phyloP scores from a whole-genome alignment of 2,113 vertebrate genomes.

The Brachyhypopomus gauderio region DNA sequence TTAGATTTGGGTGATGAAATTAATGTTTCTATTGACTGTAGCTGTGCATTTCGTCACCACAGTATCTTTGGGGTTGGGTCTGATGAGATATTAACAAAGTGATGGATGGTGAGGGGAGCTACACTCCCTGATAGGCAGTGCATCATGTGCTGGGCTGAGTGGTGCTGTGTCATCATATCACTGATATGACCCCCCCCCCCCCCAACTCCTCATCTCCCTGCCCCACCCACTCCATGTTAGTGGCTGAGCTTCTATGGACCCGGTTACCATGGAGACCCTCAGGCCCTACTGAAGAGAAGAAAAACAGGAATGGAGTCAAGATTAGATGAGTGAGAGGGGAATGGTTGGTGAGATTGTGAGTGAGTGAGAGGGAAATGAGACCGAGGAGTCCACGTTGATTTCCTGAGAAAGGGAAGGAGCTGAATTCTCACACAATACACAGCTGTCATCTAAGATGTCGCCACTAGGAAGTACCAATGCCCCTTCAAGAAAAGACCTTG shows the following conservation, averaged over 20 bases:
- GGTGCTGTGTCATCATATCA: conserved; percentile 49
- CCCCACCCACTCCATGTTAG: conserved; percentile 59
- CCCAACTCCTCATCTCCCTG: conserved; percentile 7
- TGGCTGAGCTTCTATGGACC: conserved; percentile 62
- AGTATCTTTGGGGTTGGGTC: background rate
- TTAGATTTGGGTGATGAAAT: background rate
- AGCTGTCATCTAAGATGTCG: conserved; percentile 14
- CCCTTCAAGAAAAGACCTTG: conserved; percentile 12
- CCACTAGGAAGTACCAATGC: background rate
- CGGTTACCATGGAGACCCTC: conserved; percentile 52
- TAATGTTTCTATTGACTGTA: background rate
- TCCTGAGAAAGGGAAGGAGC: background rate
- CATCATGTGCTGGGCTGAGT: conserved; percentile 32
- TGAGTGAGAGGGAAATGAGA: background rate
- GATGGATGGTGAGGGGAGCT: background rate
- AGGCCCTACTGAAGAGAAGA: conserved; percentile 34
- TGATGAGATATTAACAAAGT: background rate
- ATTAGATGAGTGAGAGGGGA: conserved; percentile 27
- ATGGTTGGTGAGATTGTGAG: conserved; percentile 27
- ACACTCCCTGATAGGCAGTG: conserved; percentile 30
- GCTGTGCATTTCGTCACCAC: background rate
- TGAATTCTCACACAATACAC: conserved; percentile 17
- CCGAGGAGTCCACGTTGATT: conserved; percentile 21
- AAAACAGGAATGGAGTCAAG: conserved; percentile 44
- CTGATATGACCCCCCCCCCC: conserved; percentile 46